These are phyloP conservation scores for Xanthia icteritia DNA, from an alignment of 2,888 invertebrate genomes.

Conservation along the genomic window DNA sequence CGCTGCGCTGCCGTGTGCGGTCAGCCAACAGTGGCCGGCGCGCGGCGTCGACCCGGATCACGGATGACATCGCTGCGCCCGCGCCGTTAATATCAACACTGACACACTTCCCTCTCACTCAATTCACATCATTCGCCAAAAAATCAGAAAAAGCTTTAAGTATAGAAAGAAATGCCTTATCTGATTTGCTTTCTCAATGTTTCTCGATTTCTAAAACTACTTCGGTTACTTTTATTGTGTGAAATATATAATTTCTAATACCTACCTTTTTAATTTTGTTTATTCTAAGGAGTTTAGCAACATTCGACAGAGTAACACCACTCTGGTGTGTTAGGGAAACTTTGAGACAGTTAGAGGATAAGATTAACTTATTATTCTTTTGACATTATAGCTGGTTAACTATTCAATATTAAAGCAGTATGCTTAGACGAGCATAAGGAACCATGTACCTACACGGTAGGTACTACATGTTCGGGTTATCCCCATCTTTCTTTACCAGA, in stretches of 20 bases:
- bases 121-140: constrained; percentile 56
- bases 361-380: background rate
- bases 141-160: constrained; percentile 41
- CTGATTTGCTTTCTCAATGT: constrained; percentile 43
- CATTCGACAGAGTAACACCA: background rate
- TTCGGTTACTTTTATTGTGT: constrained; percentile 15
- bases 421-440: background rate
- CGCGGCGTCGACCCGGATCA: constrained; percentile 84
- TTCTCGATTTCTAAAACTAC: constrained; percentile 48
- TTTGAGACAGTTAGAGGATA: too few relatives aligned
- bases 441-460: background rate
- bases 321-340: background rate
- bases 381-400: background rate
- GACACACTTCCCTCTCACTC: constrained; percentile 63
- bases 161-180: constrained; percentile 36
- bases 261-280: background rate
- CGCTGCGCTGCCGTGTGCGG: constrained; percentile 41
- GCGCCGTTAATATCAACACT: constrained; percentile 72
- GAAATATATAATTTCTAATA: constrained; percentile 1
- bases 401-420: too few relatives aligned
- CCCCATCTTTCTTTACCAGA: background rate
- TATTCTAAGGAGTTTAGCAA: background rate
- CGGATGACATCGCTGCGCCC: constrained; percentile 76
- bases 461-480: background rate
- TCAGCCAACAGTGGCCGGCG: constrained; percentile 49